Percentiles rank a stretch among this genome's conserved stretches.
phyloP scores from a whole-genome alignment of 2,888 invertebrate species.

The Brachypterus glaber region DNA sequence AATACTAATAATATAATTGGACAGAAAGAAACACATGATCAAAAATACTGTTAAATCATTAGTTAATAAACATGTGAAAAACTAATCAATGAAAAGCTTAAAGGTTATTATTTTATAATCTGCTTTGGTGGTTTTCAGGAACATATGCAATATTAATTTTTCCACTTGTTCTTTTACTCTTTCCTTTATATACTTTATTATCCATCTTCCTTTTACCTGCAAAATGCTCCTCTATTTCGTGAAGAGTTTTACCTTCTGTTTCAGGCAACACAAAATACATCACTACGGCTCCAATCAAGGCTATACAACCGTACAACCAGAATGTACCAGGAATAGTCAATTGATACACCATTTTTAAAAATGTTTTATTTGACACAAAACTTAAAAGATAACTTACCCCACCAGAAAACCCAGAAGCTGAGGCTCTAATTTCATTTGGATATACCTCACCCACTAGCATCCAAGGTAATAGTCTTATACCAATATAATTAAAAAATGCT shows the following conservation, averaged over 20 bases:
- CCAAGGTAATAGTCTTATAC: slow-evolving; percentile 67
- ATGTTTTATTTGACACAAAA: slow-evolving; percentile 64
- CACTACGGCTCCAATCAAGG: slow-evolving; percentile 50
- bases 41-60: no score
- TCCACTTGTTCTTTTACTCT: slow-evolving; percentile 16
- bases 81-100: no score
- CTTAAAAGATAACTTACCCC: slow-evolving; percentile 65
- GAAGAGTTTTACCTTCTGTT: slow-evolving; percentile 66
- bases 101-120: no score
- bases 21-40: no score
- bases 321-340: slow-evolving; percentile 62
- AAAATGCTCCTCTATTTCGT: slow-evolving; percentile 60
- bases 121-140: slow-evolving; percentile 3
- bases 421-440: slow-evolving; percentile 55
- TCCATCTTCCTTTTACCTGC: slow-evolving; percentile 46
- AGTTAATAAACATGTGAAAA: no score
- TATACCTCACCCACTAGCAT: slow-evolving; percentile 69
- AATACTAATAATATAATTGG: no score
- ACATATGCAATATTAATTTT: slow-evolving; percentile 18
- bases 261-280: slow-evolving; percentile 65
- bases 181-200: slow-evolving; percentile 40
- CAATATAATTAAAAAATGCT: slow-evolving; percentile 60
- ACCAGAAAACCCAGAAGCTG: slow-evolving; percentile 61
- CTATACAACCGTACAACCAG: slow-evolving; percentile 54
- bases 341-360: slow-evolving; percentile 51